These are phyloP conservation scores for Bothrops alternatus DNA, from an alignment of 2,797 vertebrate species.

Conservation along the genomic window DNA sequence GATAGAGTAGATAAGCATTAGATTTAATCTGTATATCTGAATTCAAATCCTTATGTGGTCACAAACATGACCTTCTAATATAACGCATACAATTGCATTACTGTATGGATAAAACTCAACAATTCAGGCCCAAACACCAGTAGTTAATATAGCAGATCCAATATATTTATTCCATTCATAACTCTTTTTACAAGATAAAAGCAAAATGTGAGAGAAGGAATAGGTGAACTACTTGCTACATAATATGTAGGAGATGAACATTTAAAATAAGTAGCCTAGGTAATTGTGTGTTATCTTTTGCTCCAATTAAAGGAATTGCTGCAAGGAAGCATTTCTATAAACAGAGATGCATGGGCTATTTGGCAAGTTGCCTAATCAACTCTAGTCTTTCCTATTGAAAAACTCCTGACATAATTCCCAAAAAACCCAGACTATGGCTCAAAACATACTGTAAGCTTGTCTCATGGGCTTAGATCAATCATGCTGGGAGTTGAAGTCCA, in stretches of 20 bases:
- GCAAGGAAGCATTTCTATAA: slow-evolving; percentile 68
- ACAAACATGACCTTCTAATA: background rate
- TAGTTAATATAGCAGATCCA: background rate
- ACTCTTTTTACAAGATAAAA: background rate
- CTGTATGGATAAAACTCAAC: background rate
- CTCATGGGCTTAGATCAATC: background rate
- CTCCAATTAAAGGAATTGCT: slow-evolving; percentile 62
- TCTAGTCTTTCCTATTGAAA: slow-evolving; percentile 27
- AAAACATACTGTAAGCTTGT: background rate
- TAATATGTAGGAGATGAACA: slow-evolving; percentile 58
- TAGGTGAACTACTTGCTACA: slow-evolving; percentile 51
- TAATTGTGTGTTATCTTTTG: slow-evolving; percentile 62
- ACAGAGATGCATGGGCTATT: slow-evolving; percentile 66
- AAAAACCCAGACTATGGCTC: background rate
- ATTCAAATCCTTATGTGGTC: background rate
- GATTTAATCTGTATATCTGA: background rate
- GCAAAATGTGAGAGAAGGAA: slow-evolving; percentile 48
- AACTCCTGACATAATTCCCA: background rate
- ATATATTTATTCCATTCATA: background rate
- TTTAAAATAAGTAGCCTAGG: slow-evolving; percentile 62
- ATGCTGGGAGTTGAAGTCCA: background rate
- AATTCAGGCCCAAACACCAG: background rate
- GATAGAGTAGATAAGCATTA: background rate
- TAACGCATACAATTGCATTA: background rate
- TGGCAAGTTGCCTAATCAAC: slow-evolving; percentile 67